These are phyloP conservation scores for Apoda limacodes DNA, from an alignment of 2,888 invertebrate species.

Conservation along the genomic window DNA sequence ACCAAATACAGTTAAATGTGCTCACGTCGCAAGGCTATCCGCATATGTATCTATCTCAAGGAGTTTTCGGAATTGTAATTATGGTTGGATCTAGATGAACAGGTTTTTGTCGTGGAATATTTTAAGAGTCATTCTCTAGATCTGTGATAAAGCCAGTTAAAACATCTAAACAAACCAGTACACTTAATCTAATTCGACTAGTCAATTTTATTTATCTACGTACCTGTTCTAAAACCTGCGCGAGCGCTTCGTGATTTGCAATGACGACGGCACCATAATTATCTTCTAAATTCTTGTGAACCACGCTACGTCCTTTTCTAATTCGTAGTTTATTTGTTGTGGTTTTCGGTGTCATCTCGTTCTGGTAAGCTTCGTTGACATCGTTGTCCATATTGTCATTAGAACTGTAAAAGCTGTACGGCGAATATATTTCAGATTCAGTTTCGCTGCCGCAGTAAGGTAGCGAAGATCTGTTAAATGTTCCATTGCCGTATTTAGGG, in stretches of 20 bases:
- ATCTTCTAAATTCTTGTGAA: constrained; percentile 88
- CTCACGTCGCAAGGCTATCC: too few relatives aligned
- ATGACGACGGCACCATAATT: constrained; percentile 92
- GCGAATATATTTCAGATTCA: constrained; percentile 86
- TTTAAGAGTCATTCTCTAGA: too few relatives aligned
- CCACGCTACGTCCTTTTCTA: constrained; percentile 83
- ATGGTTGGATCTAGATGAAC: too few relatives aligned
- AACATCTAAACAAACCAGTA: too few relatives aligned
- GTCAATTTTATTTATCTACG: too few relatives aligned
- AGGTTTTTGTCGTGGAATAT: too few relatives aligned
- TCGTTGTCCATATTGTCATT: constrained; percentile 66
- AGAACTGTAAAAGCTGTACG: constrained; percentile 80
- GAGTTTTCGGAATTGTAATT: too few relatives aligned
- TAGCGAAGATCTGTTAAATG: constrained; percentile 74
- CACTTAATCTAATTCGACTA: too few relatives aligned
- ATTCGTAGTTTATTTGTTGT: constrained; percentile 77
- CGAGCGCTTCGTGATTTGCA: constrained; percentile 90
- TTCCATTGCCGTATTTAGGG: constrained; percentile 70
- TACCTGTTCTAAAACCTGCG: constrained; percentile 91
- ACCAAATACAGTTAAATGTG: too few relatives aligned
- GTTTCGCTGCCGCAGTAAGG: constrained; percentile 87
- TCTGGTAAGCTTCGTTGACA: constrained; percentile 52
- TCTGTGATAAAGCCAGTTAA: too few relatives aligned
- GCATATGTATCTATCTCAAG: too few relatives aligned
- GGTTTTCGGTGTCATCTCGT: constrained; percentile 53